Conservation (phyloP, 2,888 invertebrate species). For the Imbricaverruca yamaguchii region DNA sequence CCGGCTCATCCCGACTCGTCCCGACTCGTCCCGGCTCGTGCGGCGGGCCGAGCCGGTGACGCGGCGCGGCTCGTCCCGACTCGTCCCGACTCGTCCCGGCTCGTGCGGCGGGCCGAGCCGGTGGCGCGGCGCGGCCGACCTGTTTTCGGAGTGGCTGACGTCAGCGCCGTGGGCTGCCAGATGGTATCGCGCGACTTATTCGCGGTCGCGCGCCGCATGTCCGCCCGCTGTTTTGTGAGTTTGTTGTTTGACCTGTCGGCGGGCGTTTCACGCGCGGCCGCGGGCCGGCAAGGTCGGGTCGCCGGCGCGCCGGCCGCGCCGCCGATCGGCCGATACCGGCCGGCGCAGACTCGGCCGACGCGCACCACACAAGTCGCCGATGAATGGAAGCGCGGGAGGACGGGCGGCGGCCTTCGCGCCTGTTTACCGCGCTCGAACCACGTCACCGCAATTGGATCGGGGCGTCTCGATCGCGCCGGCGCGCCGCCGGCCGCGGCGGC, state of each 20-base stretch:
- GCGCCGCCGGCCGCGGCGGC: background rate
- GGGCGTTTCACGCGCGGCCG: background rate
- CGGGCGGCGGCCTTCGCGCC: background rate
- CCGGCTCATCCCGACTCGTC: no score
- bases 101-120: background rate
- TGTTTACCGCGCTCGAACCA: background rate
- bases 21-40: no score
- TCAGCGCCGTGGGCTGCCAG: background rate
- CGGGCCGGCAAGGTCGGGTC: background rate
- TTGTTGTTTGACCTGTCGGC: conserved; percentile 6
- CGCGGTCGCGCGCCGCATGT: background rate
- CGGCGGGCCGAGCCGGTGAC: no score
- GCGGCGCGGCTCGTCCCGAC: no score
- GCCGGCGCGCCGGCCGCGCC: background rate
- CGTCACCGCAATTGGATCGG: background rate
- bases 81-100: no score
- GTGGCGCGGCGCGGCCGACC: background rate
- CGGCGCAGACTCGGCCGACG: background rate
- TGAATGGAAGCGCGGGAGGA: background rate
- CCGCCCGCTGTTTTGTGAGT: background rate
- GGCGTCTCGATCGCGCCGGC: background rate
- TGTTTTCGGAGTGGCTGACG: background rate
- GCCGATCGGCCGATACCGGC: background rate
- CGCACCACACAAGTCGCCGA: background rate
- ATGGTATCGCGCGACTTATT: background rate